A percentile compares a stretch with the other conserved stretches of the same genome.
These are phyloP conservation scores for Sitta europaea DNA, from an alignment of 2,113 vertebrate genomes.

Conservation along the genomic window DNA sequence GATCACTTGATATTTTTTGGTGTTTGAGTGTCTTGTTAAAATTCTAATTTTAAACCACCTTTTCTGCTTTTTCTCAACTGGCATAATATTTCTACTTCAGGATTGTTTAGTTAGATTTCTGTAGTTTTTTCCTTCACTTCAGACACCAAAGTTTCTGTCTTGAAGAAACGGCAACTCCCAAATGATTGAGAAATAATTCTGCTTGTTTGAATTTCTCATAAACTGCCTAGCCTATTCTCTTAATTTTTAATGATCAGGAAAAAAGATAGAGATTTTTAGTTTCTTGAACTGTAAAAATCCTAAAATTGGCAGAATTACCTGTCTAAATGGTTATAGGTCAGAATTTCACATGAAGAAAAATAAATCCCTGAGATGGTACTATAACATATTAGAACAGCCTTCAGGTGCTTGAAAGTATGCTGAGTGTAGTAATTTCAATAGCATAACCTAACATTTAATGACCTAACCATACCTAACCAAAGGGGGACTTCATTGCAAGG, in stretches of 20 bases:
- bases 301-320: background rate
- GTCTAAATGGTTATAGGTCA: background rate
- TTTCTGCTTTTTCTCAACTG: background rate
- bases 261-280: background rate
- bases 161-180: background rate
- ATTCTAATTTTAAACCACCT: background rate
- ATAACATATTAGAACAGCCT: background rate
- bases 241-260: background rate
- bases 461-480: background rate
- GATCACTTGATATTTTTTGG: background rate
- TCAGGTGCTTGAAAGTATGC: background rate
- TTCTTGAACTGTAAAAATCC: background rate
- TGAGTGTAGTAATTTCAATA: background rate
- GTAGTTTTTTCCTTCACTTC: background rate
- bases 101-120: background rate
- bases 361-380: background rate
- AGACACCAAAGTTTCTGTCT: background rate
- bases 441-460: background rate
- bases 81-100: background rate
- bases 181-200: background rate
- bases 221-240: background rate
- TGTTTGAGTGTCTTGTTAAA: background rate
- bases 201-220: background rate
- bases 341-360: background rate
- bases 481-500: background rate